Evolutionary conservation across 35 echinoderm and acorn worm genomes (phyloP), one percentile per base, ranked within the genome.

Genomic region (Ptychodera flava): DNA sequence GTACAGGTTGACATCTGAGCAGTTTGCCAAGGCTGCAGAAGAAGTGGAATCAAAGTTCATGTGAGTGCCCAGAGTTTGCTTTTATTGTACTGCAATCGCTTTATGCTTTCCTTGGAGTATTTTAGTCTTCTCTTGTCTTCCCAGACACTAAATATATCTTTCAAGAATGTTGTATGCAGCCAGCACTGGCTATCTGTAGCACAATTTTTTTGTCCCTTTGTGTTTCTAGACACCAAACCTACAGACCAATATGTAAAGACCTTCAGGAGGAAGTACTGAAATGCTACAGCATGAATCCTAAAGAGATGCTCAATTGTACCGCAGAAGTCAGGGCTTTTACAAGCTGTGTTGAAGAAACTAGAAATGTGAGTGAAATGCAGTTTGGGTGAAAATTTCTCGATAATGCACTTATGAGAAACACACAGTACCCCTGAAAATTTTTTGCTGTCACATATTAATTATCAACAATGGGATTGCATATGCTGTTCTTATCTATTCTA

Each of bases 11-110:
- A 95, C 90, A 16, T 78, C 88, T 75, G 95, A 97, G 32, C 86
- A 97, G 82, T 93, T 97, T 78, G 86, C 93, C 32, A 91, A 92
- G 79, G 92, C 92, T 37, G 92, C 92, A 81, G 95, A 97, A 85
- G 92, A 97, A 87, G 95, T 97, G 27, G 95, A 97, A 94, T 89
- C 92, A 31, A 97, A 97, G 87, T 97, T 97, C 35, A 91, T 91
- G 95, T 97, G 86, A 93, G 95, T 92, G 16, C n/a, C 29, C 16
- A 85, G 6, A 16, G n/a, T n/a, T n/a, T n/a, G n/a, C n/a, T n/a
- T n/a, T n/a, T n/a, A n/a, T n/a, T n/a, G n/a, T n/a, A n/a, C n/a
- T n/a, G n/a, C n/a, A n/a, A n/a, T n/a, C n/a, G n/a, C n/a, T n/a
- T n/a, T n/a, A n/a, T n/a, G n/a, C n/a, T n/a, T n/a, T n/a, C n/a